Evolutionary conservation across 2,797 vertebrate species (phyloP).

Genomic region (Lacerta agilis): DNA sequence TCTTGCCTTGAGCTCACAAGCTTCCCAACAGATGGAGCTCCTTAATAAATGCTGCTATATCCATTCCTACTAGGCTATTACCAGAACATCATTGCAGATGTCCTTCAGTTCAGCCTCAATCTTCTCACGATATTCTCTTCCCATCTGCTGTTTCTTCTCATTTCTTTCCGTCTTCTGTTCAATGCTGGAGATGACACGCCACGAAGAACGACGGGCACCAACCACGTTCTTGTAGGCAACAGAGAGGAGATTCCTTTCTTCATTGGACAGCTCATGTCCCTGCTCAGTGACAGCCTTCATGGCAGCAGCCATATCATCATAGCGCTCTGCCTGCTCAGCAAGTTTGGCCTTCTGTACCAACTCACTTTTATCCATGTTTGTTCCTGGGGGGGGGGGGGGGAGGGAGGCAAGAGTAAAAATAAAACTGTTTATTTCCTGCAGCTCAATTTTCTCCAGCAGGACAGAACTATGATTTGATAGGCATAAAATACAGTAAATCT

Average conservation of each 20-base stretch:
- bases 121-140: conserved; percentile 93
- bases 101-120: conserved; percentile 95
- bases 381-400: conserved; percentile 46
- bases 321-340: conserved; percentile 98
- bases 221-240: conserved; percentile 99
- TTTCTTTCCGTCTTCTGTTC: conserved; percentile 96
- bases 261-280: conserved; percentile 92
- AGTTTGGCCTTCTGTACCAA: conserved; percentile 99
- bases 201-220: conserved; percentile 96
- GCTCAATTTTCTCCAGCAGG: neutral
- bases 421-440: neutral
- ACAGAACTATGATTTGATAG: neutral
- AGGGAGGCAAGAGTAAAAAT: neutral
- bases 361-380: conserved; percentile 95
- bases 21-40: conserved; percentile 17
- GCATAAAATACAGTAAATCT: neutral
- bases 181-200: conserved; percentile 98
- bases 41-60: conserved; percentile 44
- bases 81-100: conserved; percentile 98
- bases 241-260: conserved; percentile 96
- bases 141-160: conserved; percentile 98
- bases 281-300: conserved; percentile 97
- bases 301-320: conserved; percentile 95
- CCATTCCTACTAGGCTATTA: conserved; percentile 73
- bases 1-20: conserved; percentile 29